These are phyloP conservation scores for Pterophyllum scalare DNA, from an alignment of 2,113 vertebrate genomes.

Conservation along the genomic window DNA sequence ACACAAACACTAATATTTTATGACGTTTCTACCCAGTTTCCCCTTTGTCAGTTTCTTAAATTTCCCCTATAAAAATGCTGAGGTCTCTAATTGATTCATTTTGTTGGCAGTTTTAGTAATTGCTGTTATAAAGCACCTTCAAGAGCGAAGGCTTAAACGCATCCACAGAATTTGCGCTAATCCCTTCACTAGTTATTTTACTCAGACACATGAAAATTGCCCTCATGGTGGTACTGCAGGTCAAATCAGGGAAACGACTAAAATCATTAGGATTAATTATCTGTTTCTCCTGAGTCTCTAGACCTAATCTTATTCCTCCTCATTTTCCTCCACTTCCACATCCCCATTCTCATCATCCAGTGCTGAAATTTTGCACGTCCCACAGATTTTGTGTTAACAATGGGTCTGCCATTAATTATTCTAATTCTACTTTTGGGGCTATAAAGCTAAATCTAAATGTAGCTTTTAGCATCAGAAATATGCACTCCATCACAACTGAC, in stretches of 20 bases:
- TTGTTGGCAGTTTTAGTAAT: neutral
- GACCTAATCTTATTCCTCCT: neutral
- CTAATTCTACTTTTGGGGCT: neutral
- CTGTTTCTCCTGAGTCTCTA: neutral
- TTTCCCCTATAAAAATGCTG: neutral
- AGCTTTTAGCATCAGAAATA: neutral
- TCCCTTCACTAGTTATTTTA: conserved; percentile 7
- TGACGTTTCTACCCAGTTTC: neutral
- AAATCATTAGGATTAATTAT: neutral
- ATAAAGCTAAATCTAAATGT: conserved; percentile 28
- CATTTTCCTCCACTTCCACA: neutral
- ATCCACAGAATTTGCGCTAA: neutral
- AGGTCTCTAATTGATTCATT: neutral
- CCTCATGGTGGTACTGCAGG: neutral
- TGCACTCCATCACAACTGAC: neutral
- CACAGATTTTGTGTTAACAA: conserved; percentile 9
- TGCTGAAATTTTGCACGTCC: neutral
- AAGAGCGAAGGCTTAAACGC: neutral
- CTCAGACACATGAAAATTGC: neutral
- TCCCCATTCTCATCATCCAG: neutral
- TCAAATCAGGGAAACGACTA: neutral
- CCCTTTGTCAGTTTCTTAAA: neutral
- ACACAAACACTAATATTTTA: neutral
- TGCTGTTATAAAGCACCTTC: neutral
- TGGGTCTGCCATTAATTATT: neutral